These are phyloP conservation scores for Calameuta pallipes DNA, from an alignment of 2,888 invertebrate genomes.

Conservation along the genomic window DNA sequence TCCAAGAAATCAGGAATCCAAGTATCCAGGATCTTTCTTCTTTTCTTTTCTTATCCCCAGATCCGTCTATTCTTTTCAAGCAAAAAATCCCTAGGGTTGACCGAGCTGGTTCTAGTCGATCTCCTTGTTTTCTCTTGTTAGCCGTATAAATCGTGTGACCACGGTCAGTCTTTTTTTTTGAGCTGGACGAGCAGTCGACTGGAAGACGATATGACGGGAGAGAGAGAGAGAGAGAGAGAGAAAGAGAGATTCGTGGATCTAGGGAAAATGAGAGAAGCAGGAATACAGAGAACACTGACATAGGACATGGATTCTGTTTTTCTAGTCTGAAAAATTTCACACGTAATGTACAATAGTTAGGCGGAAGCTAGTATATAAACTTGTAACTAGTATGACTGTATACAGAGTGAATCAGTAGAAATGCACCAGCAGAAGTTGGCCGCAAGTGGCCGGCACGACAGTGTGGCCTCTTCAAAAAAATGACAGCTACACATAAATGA, in stretches of 20 bases:
- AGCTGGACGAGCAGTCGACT: background rate
- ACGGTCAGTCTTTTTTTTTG: background rate
- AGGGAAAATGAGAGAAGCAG: background rate
- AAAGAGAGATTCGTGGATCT: background rate
- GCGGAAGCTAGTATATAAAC: background rate
- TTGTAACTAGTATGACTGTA: background rate
- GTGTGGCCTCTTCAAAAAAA: too few species aligned
- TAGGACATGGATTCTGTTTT: background rate
- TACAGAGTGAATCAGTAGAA: too few species aligned
- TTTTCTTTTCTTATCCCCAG: constrained; percentile 2
- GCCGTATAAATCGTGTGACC: background rate
- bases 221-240: background rate
- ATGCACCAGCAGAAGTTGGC: too few species aligned
- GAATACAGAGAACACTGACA: background rate
- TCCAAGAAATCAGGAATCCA: background rate
- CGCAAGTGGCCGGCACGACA: too few species aligned
- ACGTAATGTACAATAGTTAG: background rate
- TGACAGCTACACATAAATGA: too few species aligned
- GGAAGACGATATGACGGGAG: background rate
- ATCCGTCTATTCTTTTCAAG: background rate
- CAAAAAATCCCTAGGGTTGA: background rate
- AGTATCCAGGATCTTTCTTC: background rate
- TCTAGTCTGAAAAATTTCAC: background rate
- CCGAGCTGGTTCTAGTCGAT: background rate
- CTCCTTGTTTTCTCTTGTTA: background rate